These are phyloP conservation scores for Hemicordylus capensis DNA, from an alignment of 2,113 vertebrate species.

Conservation along the genomic window DNA sequence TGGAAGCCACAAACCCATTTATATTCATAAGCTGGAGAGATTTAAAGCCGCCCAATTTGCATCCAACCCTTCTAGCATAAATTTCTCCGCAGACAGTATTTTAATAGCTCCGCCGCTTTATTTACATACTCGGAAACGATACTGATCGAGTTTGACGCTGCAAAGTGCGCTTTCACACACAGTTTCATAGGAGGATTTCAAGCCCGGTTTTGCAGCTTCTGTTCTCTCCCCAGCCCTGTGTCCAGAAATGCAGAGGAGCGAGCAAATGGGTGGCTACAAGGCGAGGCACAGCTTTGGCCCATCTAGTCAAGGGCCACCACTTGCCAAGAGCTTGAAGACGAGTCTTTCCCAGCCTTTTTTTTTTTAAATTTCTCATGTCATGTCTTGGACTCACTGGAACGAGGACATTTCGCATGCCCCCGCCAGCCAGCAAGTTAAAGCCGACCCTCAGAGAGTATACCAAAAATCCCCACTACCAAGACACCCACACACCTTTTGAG, in stretches of 20 bases:
- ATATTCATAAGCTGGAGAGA: background rate
- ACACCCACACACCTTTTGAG: too few relatives aligned
- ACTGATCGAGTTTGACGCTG: background rate
- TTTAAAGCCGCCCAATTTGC: background rate
- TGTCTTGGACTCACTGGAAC: too few relatives aligned
- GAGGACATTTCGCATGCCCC: too few relatives aligned
- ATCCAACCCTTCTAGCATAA: background rate
- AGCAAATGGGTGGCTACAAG: background rate
- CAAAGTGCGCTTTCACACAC: background rate
- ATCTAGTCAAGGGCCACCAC: background rate
- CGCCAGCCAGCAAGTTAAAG: too few relatives aligned
- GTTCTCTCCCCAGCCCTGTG: too few relatives aligned
- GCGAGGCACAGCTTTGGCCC: background rate
- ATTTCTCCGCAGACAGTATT: conserved; percentile 12
- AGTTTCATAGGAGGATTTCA: background rate
- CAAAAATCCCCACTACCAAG: too few relatives aligned
- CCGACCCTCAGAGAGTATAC: too few relatives aligned
- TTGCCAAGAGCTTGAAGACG: background rate
- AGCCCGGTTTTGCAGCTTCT: background rate
- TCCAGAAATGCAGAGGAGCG: background rate
- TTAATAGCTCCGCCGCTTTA: conserved; percentile 1
- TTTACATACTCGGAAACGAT: background rate
- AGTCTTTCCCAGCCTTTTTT: background rate
- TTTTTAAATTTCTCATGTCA: too few relatives aligned
- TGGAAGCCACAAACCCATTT: background rate